These are phyloP conservation scores for Coracias cyanogaster DNA, from an alignment of 2,797 vertebrate genomes.

Conservation along the genomic window DNA sequence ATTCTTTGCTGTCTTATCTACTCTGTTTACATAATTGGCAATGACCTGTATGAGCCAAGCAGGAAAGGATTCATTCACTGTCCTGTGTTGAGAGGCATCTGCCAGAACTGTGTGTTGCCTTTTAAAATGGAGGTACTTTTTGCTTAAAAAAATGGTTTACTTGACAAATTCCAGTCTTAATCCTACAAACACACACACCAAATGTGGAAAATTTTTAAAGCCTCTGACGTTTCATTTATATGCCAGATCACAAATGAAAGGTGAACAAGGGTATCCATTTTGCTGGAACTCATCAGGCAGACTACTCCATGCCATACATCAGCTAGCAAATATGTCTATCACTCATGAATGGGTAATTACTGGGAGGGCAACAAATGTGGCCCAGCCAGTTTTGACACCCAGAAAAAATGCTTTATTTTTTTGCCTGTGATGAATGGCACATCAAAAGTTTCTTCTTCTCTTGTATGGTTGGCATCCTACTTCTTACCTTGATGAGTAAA, in stretches of 20 bases:
- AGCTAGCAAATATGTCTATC: background rate
- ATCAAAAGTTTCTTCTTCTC: background rate
- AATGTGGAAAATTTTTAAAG: background rate
- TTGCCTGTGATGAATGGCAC: background rate
- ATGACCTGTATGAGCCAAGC: background rate
- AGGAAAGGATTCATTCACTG: background rate
- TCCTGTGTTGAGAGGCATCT: background rate
- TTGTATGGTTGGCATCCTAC: background rate
- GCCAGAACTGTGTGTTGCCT: background rate
- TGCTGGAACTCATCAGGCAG: background rate
- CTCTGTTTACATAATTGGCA: background rate
- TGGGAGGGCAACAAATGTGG: background rate
- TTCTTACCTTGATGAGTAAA: background rate
- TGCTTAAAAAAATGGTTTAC: background rate
- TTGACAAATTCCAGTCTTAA: background rate
- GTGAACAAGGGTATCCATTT: background rate
- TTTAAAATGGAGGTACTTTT: background rate
- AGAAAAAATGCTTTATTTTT: constrained; percentile 11
- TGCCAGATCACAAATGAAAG: background rate
- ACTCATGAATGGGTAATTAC: background rate
- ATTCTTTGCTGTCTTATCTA: background rate
- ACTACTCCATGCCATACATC: background rate
- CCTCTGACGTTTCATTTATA: background rate
- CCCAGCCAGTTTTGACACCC: background rate
- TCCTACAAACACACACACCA: background rate